Percentiles rank a stretch among this genome's conserved stretches.
Conservation (phyloP, 2,113 vertebrate genomes). For the Ceyx cyanopectus region DNA sequence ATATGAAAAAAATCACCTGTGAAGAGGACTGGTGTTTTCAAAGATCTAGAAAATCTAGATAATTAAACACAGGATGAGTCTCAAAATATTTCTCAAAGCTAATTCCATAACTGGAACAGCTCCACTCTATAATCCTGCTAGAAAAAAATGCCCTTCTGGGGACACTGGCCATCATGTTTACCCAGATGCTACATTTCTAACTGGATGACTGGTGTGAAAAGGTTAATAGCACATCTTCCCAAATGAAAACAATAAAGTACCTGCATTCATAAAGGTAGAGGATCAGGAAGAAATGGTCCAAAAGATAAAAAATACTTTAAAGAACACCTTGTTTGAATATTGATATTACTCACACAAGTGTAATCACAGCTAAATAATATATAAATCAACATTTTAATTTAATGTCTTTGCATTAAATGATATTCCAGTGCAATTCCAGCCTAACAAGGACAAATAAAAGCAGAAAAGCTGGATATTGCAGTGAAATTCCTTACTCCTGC, state of each 20-base stretch:
- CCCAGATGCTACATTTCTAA: neutral
- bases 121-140: neutral
- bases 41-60: neutral
- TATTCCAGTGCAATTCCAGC: neutral
- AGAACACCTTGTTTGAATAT: neutral
- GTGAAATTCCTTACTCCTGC: neutral
- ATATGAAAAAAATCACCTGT: neutral
- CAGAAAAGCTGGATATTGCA: neutral
- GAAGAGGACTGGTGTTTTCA: neutral
- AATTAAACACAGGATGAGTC: neutral
- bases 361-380: neutral
- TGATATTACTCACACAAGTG: neutral
- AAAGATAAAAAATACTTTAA: neutral
- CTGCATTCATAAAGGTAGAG: neutral
- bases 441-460: neutral
- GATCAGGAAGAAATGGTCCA: neutral
- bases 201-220: neutral
- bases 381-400: neutral
- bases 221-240: neutral
- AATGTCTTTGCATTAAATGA: neutral
- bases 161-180: neutral
- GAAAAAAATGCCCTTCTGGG: neutral
- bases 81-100: neutral
- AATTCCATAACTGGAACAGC: neutral
- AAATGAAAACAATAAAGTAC: neutral